Evolutionary conservation across 1,140 invertebrate genomes (phyloP).

Genomic region (Eulimnadia texana): DNA sequence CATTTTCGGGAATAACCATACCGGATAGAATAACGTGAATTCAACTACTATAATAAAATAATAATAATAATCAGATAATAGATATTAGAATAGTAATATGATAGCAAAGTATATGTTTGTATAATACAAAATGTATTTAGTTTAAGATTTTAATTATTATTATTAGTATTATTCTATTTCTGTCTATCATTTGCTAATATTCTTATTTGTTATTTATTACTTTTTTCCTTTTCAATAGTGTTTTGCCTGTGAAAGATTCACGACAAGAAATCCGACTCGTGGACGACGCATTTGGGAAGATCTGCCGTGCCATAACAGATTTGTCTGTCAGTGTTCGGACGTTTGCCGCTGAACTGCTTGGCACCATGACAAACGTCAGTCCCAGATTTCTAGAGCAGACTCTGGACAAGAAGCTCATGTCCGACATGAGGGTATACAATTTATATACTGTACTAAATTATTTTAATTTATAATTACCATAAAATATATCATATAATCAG

Average conservation of each 20-base stretch:
- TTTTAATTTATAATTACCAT: slow-evolving; percentile 14
- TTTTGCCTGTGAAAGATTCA: neutral
- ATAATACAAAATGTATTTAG: too few relatives aligned
- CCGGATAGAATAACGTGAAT: too few relatives aligned
- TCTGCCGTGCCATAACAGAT: slow-evolving; percentile 87
- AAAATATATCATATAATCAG: slow-evolving; percentile 3
- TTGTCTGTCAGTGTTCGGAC: slow-evolving; percentile 61
- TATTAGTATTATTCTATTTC: too few relatives aligned
- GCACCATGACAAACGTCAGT: slow-evolving; percentile 73
- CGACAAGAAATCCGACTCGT: slow-evolving; percentile 57
- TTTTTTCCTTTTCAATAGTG: neutral
- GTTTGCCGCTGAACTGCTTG: slow-evolving; percentile 62
- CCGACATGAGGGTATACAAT: slow-evolving; percentile 76
- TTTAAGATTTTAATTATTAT: too few relatives aligned
- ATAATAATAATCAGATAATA: too few relatives aligned
- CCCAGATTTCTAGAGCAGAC: slow-evolving; percentile 86
- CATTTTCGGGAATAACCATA: too few relatives aligned
- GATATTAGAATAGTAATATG: too few relatives aligned
- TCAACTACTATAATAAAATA: too few relatives aligned
- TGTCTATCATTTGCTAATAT: too few relatives aligned
- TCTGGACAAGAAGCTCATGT: slow-evolving; percentile 97
- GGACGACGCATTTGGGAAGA: slow-evolving; percentile 92
- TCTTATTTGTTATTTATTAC: too few relatives aligned
- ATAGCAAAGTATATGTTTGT: too few relatives aligned
- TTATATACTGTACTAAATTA: too few relatives aligned